Evolutionary conservation across 2,888 invertebrate genomes (phyloP).

Genomic region (Caenorhabditis parvicauda): DNA sequence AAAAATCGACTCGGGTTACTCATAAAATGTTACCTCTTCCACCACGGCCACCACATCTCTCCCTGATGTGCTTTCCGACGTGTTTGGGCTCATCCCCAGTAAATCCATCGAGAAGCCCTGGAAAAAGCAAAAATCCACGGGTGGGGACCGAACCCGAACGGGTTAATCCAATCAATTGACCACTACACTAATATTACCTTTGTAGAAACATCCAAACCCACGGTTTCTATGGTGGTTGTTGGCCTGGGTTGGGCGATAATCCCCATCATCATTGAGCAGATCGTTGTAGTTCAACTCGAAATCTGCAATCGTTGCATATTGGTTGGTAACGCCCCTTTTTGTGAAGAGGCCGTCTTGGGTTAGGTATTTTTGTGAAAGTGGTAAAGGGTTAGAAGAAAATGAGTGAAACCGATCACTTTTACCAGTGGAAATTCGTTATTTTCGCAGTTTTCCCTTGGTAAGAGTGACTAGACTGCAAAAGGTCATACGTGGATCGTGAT

Average conservation of each 20-base stretch:
- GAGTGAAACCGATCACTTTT: too few species aligned
- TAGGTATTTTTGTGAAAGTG: too few species aligned
- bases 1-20: not conserved
- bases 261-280: constrained; percentile 11
- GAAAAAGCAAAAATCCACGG: not conserved
- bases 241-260: constrained; percentile 8
- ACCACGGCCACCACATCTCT: constrained; percentile 38
- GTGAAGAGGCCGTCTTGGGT: too few species aligned
- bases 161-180: not conserved
- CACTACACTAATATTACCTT: constrained; percentile 1
- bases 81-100: constrained; percentile 10
- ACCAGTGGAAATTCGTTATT: too few species aligned
- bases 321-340: too few species aligned
- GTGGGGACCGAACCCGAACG: not conserved
- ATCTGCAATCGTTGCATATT: too few species aligned
- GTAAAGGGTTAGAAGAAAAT: too few species aligned
- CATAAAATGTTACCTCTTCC: constrained; percentile 16
- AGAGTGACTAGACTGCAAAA: too few species aligned
- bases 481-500: too few species aligned
- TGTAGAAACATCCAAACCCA: constrained; percentile 15
- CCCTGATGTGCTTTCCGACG: constrained; percentile 3
- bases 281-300: constrained; percentile 21
- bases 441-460: too few species aligned
- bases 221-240: constrained; percentile 9
- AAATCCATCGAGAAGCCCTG: constrained; percentile 21